Conservation (phyloP, 1,140 invertebrate species). For the Asobara japonica region DNA sequence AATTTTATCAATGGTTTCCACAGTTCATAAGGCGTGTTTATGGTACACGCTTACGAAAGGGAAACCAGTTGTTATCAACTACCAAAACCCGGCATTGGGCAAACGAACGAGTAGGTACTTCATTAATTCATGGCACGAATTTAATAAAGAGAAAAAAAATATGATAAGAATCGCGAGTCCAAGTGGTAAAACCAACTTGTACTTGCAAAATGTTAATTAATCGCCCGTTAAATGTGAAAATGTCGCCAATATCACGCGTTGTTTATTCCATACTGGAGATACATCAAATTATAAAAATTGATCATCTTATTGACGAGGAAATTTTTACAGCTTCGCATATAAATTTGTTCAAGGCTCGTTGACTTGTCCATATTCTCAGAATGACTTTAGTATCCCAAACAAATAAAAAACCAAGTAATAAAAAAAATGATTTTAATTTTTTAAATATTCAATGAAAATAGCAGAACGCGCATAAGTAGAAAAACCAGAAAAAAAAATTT, state of each 20-base stretch:
- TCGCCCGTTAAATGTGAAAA: neutral
- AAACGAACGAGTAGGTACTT: neutral
- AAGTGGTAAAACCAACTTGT: neutral
- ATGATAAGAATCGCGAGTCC: neutral
- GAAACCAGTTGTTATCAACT: neutral
- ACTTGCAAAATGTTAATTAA: slow-evolving; percentile 1
- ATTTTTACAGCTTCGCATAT: too few species aligned
- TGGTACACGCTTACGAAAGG: neutral
- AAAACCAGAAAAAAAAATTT: too few species aligned
- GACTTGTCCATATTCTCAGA: too few species aligned
- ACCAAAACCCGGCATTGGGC: neutral
- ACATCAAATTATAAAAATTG: neutral
- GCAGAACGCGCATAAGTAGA: too few species aligned
- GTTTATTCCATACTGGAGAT: neutral
- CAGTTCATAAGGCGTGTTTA: neutral
- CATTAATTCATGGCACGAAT: neutral
- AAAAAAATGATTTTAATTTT: too few species aligned
- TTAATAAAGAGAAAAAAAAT: too few species aligned
- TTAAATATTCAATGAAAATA: too few species aligned
- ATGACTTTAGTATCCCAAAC: too few species aligned
- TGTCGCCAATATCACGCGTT: neutral
- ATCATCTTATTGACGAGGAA: neutral
- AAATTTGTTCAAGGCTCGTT: too few species aligned
- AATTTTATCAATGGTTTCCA: neutral
- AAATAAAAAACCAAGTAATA: too few species aligned